Evolutionary conservation across 2,797 vertebrate species (phyloP).

Genomic region (Peromyscus melanophrys): DNA sequence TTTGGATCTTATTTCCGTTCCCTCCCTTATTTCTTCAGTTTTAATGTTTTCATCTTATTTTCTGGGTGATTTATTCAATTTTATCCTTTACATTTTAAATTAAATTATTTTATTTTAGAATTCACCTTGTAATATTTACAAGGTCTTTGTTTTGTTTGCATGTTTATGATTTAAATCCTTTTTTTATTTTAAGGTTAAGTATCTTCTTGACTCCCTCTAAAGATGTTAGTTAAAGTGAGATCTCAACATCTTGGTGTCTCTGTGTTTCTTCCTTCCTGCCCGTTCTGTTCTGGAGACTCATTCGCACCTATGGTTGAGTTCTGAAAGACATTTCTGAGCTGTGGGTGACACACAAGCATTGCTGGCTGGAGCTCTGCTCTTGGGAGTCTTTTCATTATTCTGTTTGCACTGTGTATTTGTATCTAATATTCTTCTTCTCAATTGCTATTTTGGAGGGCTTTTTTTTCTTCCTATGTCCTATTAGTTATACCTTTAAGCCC

Average conservation of each 20-base stretch:
- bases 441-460: not conserved
- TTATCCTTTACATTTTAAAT: slow-evolving; percentile 18
- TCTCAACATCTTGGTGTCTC: not conserved
- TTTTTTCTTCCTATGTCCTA: not conserved
- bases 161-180: not conserved
- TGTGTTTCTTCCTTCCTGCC: not conserved
- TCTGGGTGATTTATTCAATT: not conserved
- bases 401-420: not conserved
- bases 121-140: slow-evolving; percentile 28
- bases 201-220: not conserved
- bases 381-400: not conserved
- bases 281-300: not conserved
- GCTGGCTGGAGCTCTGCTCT: not conserved
- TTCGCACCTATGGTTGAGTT: not conserved
- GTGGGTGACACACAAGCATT: not conserved
- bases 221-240: not conserved
- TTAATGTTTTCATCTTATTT: slow-evolving; percentile 34
- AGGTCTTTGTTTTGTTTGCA: not conserved
- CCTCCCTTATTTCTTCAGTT: not conserved
- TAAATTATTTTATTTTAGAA: slow-evolving; percentile 22
- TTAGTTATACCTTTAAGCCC: not conserved
- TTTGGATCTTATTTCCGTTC: not conserved
- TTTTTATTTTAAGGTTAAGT: slow-evolving; percentile 32
- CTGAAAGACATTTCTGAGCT: not conserved
- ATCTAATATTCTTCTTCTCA: not conserved